Evolutionary conservation across 2,888 invertebrate genomes (phyloP), one percentile per base, ranked within the genome.

Genomic region (Bembecia ichneumoniformis): DNA sequence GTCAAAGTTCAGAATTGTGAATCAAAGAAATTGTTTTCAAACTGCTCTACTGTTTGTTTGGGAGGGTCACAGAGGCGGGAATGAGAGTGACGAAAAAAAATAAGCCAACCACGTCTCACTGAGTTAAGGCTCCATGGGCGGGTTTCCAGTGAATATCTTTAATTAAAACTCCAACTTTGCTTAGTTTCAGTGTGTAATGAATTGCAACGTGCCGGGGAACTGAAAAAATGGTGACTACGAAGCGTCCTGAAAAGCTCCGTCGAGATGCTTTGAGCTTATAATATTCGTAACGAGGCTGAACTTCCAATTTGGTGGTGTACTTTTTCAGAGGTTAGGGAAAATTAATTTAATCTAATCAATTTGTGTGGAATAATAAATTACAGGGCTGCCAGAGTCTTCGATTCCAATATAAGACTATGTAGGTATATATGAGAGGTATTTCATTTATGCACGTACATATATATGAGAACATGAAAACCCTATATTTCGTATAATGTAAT

Each of bases 41-140:
- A 82, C 79, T 81, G 71, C 77, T 79, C 68, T 63, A 71, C 72
- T 86, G 82, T 87, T 87, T 87, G 86, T 86, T 87, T 87, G 87
- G 87, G 86, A 84, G 86, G 86, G 83, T 74, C 84, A 67, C 80
- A 79, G 80, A 86, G 87, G 87, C 87, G 87, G 86, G 86, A 87
- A 86, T 86, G 86, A 86, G 77, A 79, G 75, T 76, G 78, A 73
- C 72, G 77, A 84, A 86, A 87, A 86, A 86, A 87, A 86, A 82
- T 84, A 87, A 86, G 75, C 87, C 87, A 87, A 87, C 87, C 87
- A 79, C 84, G 86, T 81, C 82, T 80, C 84, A 74, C 71, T 83
- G 80, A 84, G 76, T 80, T 79, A 80, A 81, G 76, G 84, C 76
- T 78, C 71, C 77, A 75, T 75, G 84, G 86, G 86, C 86, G 86